phyloP scores from a whole-genome alignment of 2,888 invertebrate species.

The Drosophila prostipennis region DNA sequence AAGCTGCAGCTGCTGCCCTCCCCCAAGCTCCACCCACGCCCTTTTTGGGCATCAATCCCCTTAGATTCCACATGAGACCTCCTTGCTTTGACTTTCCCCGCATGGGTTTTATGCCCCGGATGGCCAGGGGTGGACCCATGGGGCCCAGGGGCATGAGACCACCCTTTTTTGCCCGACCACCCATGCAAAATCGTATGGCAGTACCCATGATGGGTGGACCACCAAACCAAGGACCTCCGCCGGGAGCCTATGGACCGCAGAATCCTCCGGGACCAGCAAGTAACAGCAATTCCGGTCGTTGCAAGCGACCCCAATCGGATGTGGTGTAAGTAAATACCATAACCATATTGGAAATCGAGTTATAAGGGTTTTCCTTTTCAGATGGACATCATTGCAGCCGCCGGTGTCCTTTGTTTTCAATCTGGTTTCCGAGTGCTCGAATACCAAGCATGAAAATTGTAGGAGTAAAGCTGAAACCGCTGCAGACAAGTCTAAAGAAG shows the following conservation, averaged over 20 bases:
- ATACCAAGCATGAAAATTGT: slow-evolving; percentile 55
- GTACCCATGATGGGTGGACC: slow-evolving; percentile 17
- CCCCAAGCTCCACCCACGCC: slow-evolving; percentile 43
- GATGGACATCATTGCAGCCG: slow-evolving; percentile 58
- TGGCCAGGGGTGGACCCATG: slow-evolving; percentile 65
- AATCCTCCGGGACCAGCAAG: not conserved
- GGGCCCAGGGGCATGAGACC: slow-evolving; percentile 64
- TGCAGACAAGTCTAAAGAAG: slow-evolving; percentile 14
- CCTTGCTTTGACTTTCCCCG: slow-evolving; percentile 57
- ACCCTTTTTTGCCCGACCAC: slow-evolving; percentile 58
- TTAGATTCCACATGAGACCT: slow-evolving; percentile 63
- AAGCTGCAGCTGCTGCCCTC: slow-evolving; percentile 61
- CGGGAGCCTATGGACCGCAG: slow-evolving; percentile 32
- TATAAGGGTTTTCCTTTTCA: slow-evolving; percentile 10
- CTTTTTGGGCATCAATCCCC: slow-evolving; percentile 51
- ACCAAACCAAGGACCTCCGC: slow-evolving; percentile 44
- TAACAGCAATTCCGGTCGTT: not conserved
- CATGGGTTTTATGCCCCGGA: slow-evolving; percentile 66
- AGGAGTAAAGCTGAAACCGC: slow-evolving; percentile 13
- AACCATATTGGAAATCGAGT: not conserved
- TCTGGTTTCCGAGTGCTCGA: slow-evolving; percentile 52
- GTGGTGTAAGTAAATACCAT: slow-evolving; percentile 42
- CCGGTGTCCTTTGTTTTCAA: slow-evolving; percentile 50
- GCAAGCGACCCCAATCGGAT: slow-evolving; percentile 48
- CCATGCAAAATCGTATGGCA: slow-evolving; percentile 27